Percentiles rank a stretch among this genome's conserved stretches.
phyloP scores from a whole-genome alignment of 2,113 vertebrate species.

The Alosa alosa region DNA sequence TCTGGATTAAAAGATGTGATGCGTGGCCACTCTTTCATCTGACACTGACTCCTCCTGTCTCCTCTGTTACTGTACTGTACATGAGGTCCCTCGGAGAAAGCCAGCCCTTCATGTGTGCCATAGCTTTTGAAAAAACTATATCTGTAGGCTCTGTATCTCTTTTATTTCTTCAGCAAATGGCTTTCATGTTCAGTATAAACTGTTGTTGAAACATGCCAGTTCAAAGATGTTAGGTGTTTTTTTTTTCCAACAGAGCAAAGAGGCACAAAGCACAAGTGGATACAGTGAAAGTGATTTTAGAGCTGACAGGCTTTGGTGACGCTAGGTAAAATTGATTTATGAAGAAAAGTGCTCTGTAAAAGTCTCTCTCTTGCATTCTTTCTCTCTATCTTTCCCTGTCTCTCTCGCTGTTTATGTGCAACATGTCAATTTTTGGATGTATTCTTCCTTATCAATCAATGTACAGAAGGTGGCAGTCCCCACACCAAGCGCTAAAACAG shows the following conservation, averaged over 20 bases:
- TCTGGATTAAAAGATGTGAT: conserved; percentile 18
- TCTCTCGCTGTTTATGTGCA: neutral
- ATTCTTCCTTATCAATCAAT: neutral
- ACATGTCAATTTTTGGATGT: neutral
- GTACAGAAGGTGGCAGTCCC: neutral
- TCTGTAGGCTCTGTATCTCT: too few species aligned
- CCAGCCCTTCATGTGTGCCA: neutral
- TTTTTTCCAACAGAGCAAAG: neutral
- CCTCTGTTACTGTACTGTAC: neutral
- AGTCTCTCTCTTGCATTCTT: neutral
- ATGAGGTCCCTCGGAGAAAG: neutral
- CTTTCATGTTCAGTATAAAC: neutral
- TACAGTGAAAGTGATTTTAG: conserved; percentile 7
- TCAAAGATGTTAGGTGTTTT: neutral
- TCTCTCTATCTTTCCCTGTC: neutral
- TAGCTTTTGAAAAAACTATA: neutral
- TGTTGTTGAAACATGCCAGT: neutral
- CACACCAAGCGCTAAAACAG: neutral
- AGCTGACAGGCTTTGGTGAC: neutral
- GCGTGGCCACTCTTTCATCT: neutral
- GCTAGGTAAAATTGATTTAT: conserved; percentile 9
- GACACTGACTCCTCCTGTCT: neutral
- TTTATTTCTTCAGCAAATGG: neutral
- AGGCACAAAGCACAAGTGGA: neutral
- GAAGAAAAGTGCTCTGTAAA: neutral